A percentile compares a stretch with the other conserved stretches of the same genome.
Evolutionary conservation across 2,888 invertebrate species (phyloP).

Genomic region (Eilema depressum): DNA sequence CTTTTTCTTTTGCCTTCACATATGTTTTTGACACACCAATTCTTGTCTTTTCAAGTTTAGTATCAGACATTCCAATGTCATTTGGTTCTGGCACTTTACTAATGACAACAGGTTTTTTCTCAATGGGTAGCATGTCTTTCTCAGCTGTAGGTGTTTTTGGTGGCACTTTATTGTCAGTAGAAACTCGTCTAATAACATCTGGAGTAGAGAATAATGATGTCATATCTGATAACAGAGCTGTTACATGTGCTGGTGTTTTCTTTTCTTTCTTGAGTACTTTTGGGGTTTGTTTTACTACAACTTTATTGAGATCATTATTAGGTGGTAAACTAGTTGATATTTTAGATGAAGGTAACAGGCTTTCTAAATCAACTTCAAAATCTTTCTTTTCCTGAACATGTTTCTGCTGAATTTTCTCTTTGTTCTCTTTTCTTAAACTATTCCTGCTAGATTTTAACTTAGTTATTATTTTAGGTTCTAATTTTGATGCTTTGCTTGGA

Average conservation of each 20-base stretch:
- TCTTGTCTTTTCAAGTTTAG: slow-evolving; percentile 61
- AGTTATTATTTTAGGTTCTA: slow-evolving; percentile 69
- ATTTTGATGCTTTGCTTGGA: slow-evolving; percentile 63
- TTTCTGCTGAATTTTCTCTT: slow-evolving; percentile 73
- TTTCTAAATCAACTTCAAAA: slow-evolving; percentile 64
- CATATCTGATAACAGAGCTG: slow-evolving; percentile 86
- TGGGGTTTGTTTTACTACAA: slow-evolving; percentile 75
- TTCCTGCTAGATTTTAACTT: slow-evolving; percentile 70
- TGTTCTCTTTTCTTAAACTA: slow-evolving; percentile 70
- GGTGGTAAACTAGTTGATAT: slow-evolving; percentile 51
- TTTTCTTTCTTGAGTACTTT: slow-evolving; percentile 82
- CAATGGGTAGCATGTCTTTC: slow-evolving; percentile 70
- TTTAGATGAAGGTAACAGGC: slow-evolving; percentile 60
- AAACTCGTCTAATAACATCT: slow-evolving; percentile 91
- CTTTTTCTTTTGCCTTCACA: slow-evolving; percentile 64
- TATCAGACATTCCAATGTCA: slow-evolving; percentile 51
- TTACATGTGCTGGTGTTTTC: slow-evolving; percentile 88
- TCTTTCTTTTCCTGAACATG: slow-evolving; percentile 66
- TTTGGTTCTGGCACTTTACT: slow-evolving; percentile 47
- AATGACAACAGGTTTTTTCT: slow-evolving; percentile 54
- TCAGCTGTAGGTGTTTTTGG: slow-evolving; percentile 72
- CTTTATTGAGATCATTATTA: slow-evolving; percentile 70
- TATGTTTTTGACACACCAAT: slow-evolving; percentile 61
- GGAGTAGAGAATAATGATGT: slow-evolving; percentile 92
- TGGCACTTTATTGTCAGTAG: slow-evolving; percentile 80